Percentiles rank a stretch among this genome's conserved stretches.
Evolutionary conservation across 1,140 invertebrate species (phyloP).

Genomic region (Drosophila santomea): DNA sequence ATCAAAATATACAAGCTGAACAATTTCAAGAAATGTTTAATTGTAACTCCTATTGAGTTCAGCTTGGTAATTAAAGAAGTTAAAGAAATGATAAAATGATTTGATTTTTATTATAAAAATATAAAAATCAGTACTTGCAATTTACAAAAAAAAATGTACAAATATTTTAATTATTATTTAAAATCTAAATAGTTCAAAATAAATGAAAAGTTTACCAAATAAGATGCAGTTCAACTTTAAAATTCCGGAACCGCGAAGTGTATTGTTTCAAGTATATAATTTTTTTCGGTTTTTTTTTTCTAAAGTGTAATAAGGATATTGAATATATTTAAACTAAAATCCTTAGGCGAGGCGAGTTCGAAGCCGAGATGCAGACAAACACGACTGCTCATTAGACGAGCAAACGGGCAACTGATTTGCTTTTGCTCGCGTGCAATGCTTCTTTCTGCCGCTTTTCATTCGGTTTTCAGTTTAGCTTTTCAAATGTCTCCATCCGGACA

Average conservation of each 20-base stretch:
- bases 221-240: no score
- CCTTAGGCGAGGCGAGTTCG: neutral
- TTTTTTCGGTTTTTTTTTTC: neutral
- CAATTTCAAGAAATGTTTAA: no score
- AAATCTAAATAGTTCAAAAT: neutral
- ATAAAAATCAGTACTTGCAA: no score
- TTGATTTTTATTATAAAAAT: no score
- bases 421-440: constrained; percentile 42
- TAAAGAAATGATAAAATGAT: no score
- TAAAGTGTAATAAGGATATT: neutral
- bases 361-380: constrained; percentile 18
- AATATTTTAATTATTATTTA: neutral
- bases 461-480: constrained; percentile 7
- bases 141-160: neutral
- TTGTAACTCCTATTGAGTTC: no score
- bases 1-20: no score
- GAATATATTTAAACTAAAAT: neutral
- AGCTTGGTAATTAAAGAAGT: no score
- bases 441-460: constrained; percentile 18
- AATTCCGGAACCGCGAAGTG: no score
- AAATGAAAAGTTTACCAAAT: neutral
- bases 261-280: no score
- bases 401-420: constrained; percentile 61
- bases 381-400: constrained; percentile 56
- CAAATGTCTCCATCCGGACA: constrained; percentile 26